Evolutionary conservation across 2,888 invertebrate genomes (phyloP), one percentile per base, ranked within the genome.

Genomic region (Maniola hyperantus): DNA sequence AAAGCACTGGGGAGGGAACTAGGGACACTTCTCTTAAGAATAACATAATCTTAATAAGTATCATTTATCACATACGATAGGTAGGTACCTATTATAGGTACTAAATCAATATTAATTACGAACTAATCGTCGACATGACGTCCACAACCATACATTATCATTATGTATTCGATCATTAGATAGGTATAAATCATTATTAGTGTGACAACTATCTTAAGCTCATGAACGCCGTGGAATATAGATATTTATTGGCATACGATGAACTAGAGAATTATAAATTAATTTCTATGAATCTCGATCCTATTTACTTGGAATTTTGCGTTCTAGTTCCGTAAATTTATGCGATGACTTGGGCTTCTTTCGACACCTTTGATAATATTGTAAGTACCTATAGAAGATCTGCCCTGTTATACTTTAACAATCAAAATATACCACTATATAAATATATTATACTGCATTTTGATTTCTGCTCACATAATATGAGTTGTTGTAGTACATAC

Each of bases 101-200:
- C 18, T 57, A 6, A 39, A 57, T 36, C 33, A 26, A 18, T 26
- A 44, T 26, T 33, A 59, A 46, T 33, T 59, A 44, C 15, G 10
- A 59, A 59, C 20, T 44, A 36, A 59, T 46, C 33, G 44, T 51
- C 50, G 61, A 66, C 57, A 58, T 53, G 58, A 58, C 58, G 46
- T 34, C 4, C 54, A 34, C 33, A 34, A 34, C 44, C 7, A 59
- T 59, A 59, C 26, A 59, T 59, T 42, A 44, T 18, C 44, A 59
- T 44, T 42, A 44, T 44, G 34, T 15, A 26, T 71, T 69, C 58
- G 66, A 68, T 71, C 70, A 68, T 70, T 70, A 70, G 68, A 69
- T 69, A 62, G 46, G 60, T 63, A 66, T 71, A 68, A 66, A 70
- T 73, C 70, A 71, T 68, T 65, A 69, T 71, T 72, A 69, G 62